Evolutionary conservation across 2,797 vertebrate species (phyloP).

Genomic region (Danio jaintianensis): DNA sequence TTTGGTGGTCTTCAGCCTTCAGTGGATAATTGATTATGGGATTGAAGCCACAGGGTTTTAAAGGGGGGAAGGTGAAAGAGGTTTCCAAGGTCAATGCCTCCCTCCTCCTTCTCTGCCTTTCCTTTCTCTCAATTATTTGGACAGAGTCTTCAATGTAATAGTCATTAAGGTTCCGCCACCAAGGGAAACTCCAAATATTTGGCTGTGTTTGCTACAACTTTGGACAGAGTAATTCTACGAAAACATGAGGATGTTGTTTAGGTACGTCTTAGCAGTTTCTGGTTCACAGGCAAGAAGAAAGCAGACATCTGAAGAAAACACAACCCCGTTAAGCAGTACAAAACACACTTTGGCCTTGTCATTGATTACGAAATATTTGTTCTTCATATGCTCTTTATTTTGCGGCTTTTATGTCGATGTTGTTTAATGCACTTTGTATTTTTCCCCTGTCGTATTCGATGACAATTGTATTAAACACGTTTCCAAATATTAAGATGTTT

Average conservation of each 20-base stretch:
- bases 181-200: conserved; percentile 76
- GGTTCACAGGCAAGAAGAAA: conserved; percentile 17
- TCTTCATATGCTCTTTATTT: conserved; percentile 21
- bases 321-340: not conserved
- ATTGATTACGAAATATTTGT: not conserved
- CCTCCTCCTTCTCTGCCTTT: conserved; percentile 55
- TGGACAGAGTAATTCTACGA: conserved; percentile 63
- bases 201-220: conserved; percentile 68
- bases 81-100: conserved; percentile 79
- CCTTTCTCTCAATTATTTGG: conserved; percentile 47
- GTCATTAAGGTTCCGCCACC: conserved; percentile 78
- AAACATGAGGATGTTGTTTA: conserved; percentile 70
- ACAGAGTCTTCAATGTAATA: conserved; percentile 44
- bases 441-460: not conserved
- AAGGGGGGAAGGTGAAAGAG: conserved; percentile 56
- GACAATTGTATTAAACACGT: conserved; percentile 9
- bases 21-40: conserved; percentile 83
- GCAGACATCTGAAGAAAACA: not conserved
- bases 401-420: conserved; percentile 15
- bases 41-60: conserved; percentile 64
- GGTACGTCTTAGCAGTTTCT: conserved; percentile 52
- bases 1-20: conserved; percentile 82
- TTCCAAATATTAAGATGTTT: conserved; percentile 17
- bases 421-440: not conserved
- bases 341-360: conserved; percentile 1